Evolutionary conservation across 2,888 invertebrate species (phyloP).

Genomic region (Cinara cedri): DNA sequence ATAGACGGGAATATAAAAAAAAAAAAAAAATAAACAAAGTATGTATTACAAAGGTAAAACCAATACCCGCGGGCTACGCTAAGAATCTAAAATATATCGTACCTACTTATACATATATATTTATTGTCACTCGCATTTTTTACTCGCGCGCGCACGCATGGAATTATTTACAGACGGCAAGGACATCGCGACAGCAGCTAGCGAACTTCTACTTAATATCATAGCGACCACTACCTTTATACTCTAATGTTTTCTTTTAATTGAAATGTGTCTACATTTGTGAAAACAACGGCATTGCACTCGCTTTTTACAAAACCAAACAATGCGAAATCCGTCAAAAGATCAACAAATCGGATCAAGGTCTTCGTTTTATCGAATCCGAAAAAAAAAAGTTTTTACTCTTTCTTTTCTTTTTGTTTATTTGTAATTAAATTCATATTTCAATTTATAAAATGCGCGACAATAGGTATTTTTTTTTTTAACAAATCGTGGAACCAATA

Average conservation of each 20-base stretch:
- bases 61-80: no score
- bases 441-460: slow-evolving; percentile 19
- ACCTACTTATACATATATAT: no score
- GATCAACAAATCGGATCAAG: slow-evolving; percentile 17
- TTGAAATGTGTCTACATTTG: neutral
- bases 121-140: no score
- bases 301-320: neutral
- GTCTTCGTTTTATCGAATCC: neutral
- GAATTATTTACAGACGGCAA: no score
- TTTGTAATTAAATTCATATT: slow-evolving; percentile 11
- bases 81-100: no score
- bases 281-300: neutral
- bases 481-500: neutral
- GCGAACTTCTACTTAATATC: no score
- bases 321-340: neutral
- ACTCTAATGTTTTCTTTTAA: neutral
- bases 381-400: neutral
- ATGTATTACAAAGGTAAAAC: no score
- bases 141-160: no score
- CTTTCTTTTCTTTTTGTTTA: neutral
- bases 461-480: neutral
- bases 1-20: no score
- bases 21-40: no score
- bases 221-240: no score
- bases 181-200: no score